phyloP scores from a whole-genome alignment of 2,113 vertebrate species.

The Trogon surrucura region DNA sequence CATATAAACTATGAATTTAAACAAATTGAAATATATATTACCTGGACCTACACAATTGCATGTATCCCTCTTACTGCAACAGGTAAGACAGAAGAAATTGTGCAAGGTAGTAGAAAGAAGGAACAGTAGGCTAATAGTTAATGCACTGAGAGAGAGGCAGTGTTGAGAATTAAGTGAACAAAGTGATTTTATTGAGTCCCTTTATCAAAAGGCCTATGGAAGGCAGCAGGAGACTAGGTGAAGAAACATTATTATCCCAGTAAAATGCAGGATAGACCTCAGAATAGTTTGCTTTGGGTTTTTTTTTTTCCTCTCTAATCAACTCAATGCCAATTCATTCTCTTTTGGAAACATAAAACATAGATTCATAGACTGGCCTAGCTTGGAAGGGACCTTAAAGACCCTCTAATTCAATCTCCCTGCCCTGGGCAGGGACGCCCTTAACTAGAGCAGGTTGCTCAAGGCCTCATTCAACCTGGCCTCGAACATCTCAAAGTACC shows the following conservation, averaged over 20 bases:
- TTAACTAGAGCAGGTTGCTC: no score
- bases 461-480: no score
- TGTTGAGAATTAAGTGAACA: background rate
- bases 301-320: background rate
- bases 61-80: background rate
- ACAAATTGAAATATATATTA: background rate
- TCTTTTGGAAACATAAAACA: background rate
- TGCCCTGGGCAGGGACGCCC: no score
- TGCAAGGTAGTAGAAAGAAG: background rate
- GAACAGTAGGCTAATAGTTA: background rate
- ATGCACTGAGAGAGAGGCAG: background rate
- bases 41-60: background rate
- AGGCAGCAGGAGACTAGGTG: background rate
- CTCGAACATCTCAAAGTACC: background rate
- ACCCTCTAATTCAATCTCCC: no score
- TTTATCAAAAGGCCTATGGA: background rate
- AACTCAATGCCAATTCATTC: background rate
- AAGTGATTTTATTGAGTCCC: background rate
- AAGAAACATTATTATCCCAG: background rate
- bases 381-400: no score
- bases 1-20: background rate
- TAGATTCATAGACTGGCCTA: no score
- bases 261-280: background rate
- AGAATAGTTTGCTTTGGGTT: background rate
- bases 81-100: background rate